Evolutionary conservation across 2,888 invertebrate genomes (phyloP).

Genomic region (Apodemia hepburni): DNA sequence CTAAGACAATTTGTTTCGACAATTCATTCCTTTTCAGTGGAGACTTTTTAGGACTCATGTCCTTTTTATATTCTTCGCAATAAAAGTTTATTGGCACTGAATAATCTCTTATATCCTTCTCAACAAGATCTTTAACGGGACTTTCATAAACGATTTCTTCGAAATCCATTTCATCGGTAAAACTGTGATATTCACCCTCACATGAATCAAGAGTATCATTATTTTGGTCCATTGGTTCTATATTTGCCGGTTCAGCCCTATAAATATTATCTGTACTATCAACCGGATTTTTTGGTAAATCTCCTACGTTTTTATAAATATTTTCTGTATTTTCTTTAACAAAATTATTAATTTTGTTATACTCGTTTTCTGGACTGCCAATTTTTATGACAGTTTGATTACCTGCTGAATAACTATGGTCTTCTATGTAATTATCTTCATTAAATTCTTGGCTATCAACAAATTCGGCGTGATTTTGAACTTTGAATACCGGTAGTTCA

Average conservation of each 20-base stretch:
- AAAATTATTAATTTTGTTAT: slow-evolving; percentile 18
- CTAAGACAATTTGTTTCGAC: slow-evolving; percentile 43
- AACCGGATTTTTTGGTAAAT: background rate
- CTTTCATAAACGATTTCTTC: slow-evolving; percentile 61
- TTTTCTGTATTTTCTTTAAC: slow-evolving; percentile 24
- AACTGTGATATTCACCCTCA: slow-evolving; percentile 74
- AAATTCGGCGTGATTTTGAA: slow-evolving; percentile 42
- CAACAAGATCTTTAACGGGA: slow-evolving; percentile 66
- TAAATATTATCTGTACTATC: slow-evolving; percentile 28
- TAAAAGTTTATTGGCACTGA: slow-evolving; percentile 69
- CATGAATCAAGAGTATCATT: slow-evolving; percentile 40
- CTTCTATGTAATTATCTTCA: slow-evolving; percentile 65
- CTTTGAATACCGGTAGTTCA: slow-evolving; percentile 46
- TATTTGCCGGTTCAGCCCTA: slow-evolving; percentile 38
- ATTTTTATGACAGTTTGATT: slow-evolving; percentile 50
- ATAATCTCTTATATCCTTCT: slow-evolving; percentile 72
- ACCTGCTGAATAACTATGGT: slow-evolving; percentile 53
- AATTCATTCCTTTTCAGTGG: slow-evolving; percentile 44
- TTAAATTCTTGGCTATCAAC: slow-evolving; percentile 69
- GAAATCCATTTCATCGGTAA: slow-evolving; percentile 57
- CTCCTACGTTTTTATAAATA: slow-evolving; percentile 21
- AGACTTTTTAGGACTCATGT: slow-evolving; percentile 45
- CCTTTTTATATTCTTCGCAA: slow-evolving; percentile 57
- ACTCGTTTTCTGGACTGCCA: background rate
- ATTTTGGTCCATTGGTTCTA: slow-evolving; percentile 37